Conservation (phyloP, 2,888 invertebrate genomes). For the Sarcophaga rosellei region DNA sequence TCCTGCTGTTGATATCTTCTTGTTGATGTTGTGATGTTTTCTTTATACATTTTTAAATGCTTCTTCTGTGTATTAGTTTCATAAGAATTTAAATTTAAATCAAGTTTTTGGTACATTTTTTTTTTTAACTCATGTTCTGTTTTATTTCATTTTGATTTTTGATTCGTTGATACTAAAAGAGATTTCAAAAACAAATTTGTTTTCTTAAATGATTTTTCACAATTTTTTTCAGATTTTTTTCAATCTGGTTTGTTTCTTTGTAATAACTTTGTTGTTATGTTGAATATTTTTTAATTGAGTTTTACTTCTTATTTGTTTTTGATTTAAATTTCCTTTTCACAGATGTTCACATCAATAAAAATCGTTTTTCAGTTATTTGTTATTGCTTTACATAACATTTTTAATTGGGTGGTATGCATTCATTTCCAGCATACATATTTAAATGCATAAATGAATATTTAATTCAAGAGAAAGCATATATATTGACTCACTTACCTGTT, state of each 20-base stretch:
- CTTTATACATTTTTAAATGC: background rate
- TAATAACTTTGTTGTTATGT: background rate
- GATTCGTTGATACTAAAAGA: background rate
- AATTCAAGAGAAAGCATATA: too few species aligned
- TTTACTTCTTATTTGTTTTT: background rate
- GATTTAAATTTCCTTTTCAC: too few species aligned
- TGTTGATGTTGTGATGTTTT: background rate
- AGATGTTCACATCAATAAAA: too few species aligned
- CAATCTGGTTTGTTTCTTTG: background rate
- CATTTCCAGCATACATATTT: too few species aligned
- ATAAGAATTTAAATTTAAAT: conserved; percentile 14
- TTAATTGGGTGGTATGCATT: too few species aligned
- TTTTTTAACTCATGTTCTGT: background rate
- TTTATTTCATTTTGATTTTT: background rate
- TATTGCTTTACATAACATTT: too few species aligned
- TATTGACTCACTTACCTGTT: too few species aligned
- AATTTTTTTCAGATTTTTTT: background rate
- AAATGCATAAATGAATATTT: too few species aligned
- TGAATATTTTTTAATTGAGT: too few species aligned
- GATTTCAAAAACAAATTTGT: too few species aligned
- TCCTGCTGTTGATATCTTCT: conserved; percentile 1
- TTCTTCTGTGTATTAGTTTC: conserved; percentile 28
- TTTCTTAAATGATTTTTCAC: background rate
- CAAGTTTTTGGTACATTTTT: conserved; percentile 20
- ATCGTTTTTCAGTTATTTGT: too few species aligned